These are phyloP conservation scores for Steatornis caripensis DNA, from an alignment of 2,113 vertebrate species.

Conservation along the genomic window DNA sequence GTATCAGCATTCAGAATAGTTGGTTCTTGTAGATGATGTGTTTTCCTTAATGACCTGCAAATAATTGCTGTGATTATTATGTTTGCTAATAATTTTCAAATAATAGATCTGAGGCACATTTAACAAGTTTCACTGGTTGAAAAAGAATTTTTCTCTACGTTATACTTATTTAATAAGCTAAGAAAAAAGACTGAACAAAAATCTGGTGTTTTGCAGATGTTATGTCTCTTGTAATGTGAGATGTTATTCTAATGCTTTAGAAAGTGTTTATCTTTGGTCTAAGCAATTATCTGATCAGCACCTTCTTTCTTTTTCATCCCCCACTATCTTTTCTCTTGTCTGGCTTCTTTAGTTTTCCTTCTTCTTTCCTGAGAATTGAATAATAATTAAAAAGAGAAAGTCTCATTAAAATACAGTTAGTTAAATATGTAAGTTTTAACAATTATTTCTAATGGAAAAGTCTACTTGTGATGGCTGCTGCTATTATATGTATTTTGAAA, in stretches of 20 bases:
- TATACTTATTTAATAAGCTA: not conserved
- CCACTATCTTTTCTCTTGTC: not conserved
- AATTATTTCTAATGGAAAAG: slow-evolving; percentile 20
- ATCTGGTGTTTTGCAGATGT: not conserved
- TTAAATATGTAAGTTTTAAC: not conserved
- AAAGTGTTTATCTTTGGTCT: slow-evolving; percentile 18
- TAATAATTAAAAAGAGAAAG: not conserved
- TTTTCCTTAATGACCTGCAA: not conserved
- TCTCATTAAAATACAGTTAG: not conserved
- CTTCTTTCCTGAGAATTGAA: not conserved
- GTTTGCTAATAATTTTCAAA: not conserved
- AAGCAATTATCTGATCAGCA: not conserved
- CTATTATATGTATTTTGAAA: slow-evolving; percentile 2
- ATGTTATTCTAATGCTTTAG: not conserved
- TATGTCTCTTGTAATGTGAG: not conserved
- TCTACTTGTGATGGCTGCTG: not conserved
- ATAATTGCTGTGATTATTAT: not conserved
- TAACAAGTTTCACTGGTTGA: not conserved
- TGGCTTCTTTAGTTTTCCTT: not conserved
- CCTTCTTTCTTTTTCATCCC: not conserved
- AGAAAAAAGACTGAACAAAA: not conserved
- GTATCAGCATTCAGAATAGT: not conserved
- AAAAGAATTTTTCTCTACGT: not conserved
- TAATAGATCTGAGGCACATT: not conserved
- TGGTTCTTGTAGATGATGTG: not conserved